Evolutionary conservation across 1,140 invertebrate species (phyloP), one percentile per base, ranked within the genome.

Genomic region (Pseudomyrmex sp.): DNA sequence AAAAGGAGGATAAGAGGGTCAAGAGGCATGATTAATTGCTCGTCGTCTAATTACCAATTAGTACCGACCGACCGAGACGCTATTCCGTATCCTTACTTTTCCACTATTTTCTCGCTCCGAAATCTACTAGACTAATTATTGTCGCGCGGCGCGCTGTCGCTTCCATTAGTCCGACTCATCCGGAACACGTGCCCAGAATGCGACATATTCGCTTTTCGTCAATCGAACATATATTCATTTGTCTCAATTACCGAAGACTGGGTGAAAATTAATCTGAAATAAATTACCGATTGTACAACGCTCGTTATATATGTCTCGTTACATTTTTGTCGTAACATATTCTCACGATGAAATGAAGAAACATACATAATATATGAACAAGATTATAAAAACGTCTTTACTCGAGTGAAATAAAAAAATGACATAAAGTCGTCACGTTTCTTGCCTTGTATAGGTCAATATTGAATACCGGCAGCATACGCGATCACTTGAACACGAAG

Each of bases 11-110:
- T 80, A 85, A 88, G 54, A 56, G 77, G 63, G 59, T 88, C 88
- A 89, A 88, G 87, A 75, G 70, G 46, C 65, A 88, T 89, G 87
- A 89, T 89, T 89, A 89, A 83, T 90, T 82, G 70, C 75, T 68
- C 85, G 80, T 87, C 80, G 84, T 76, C 88, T 90, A 89, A 91
- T 89, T 89, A 91, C 83, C 85, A 91, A 91, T 91, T 89, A 89
- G 85, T 79, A 77, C 13, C 13, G 69, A 84, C 56, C 62, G 44
- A 58, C 54, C 26, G 54, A 79, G 73, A 54, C 58, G 52, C 52
- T 18, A n/a, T 61, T 79, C 62, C 50, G 18, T 23, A 35, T 76
- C 44, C 50, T 66, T 77, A 65, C 48, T 56, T 59, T 63, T 76
- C 72, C 15, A 59, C 44, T 59, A 9, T 76, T 65, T 58, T 83